Evolutionary conservation across 1,140 invertebrate species (phyloP), one percentile per base, ranked within the genome.

Genomic region (Polypedilum vanderplanki): DNA sequence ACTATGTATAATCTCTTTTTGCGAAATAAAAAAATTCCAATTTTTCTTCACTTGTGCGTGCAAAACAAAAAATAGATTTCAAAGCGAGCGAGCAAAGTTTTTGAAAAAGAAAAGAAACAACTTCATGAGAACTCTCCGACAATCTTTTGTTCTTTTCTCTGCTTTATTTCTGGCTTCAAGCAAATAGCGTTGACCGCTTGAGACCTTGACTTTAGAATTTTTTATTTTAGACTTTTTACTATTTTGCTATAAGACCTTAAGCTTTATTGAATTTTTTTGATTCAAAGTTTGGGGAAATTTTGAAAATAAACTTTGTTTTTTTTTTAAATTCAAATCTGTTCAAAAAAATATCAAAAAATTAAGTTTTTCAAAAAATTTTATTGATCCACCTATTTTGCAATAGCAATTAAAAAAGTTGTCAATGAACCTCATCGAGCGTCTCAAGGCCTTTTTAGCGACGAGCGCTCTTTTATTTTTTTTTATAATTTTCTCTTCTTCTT

Each of bases 401-500:
- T 10, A 73, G 15, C 7, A 10, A 40, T 5, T 33, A 33, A 33
- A 22, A 73, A 73, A 73, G 73, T 73, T 40, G 22, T 73, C 15
- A 73, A n/a, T 57, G 40, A 73, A 73, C 73, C 73, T n/a, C n/a
- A 57, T 40, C 73, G 22, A n/a, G 40, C 5, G 40, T 40, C 22
- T n/a, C 73, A 73, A 73, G 22, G 73, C 22, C 24, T 73, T 73
- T 73, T 73, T 73, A 18, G 18, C 67, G 7, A 73, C 67, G 9
- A 22, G 40, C n/a, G 22, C 73, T 73, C 73, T 40, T 40, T 20
- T 73, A 22, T n/a, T n/a, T 33, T 33, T 33, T 46, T 46, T 15
- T 57, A n/a, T 57, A 15, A 12, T 57, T n/a, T 57, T 57, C n/a
- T 57, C 12, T 57, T 57, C 12, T 57, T 57, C n/a, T 57, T 57